Evolutionary conservation across 2,888 invertebrate genomes (phyloP), one percentile per base, ranked within the genome.

Genomic region (Tenthredo notha): DNA sequence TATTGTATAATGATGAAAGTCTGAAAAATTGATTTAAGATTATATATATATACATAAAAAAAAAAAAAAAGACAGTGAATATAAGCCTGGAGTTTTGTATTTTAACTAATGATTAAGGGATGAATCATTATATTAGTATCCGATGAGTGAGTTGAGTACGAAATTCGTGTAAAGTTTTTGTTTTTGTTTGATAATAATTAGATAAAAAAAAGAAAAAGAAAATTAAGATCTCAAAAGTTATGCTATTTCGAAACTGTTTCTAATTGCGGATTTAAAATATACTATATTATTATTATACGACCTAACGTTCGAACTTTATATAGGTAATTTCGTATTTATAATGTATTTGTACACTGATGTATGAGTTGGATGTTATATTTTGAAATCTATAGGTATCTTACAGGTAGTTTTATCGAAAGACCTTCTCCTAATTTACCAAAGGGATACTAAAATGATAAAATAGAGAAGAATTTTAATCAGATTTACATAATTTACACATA

Each of bases 11-110:
- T 21, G 10, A 80, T 61, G 58, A 80, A 80, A 80, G 80, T 80
- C 80, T 80, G 80, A 77, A 50, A 77, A 54, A 77, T 29, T 77
- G 77, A 50, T 77, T 47, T 54, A 77, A 77, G 25, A 67, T 65
- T 67, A 67, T 29, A 33, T 33, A 67, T 29, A 67, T 9, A 67
- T 4, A 29, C 9, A 33, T 4, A 33, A 33, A 33, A 33, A 50
- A 77, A 29, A 25, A 50, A 37, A 61, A 58, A 80, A 54, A 61
- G 80, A 80, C 80, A 80, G 80, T 80, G 80, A 74, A 61, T 83
- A 70, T 83, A 83, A 70, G 65, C 67, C 67, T 67, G 67, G 43
- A 67, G 83, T 83, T 83, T 83, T 83, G 67, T 83, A 83, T 83
- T 83, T 83, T 61, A 61, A 80, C 5, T 67, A 83, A 29, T 29